Evolutionary conservation across 2,797 vertebrate genomes (phyloP).

Genomic region (Clamator glandarius): DNA sequence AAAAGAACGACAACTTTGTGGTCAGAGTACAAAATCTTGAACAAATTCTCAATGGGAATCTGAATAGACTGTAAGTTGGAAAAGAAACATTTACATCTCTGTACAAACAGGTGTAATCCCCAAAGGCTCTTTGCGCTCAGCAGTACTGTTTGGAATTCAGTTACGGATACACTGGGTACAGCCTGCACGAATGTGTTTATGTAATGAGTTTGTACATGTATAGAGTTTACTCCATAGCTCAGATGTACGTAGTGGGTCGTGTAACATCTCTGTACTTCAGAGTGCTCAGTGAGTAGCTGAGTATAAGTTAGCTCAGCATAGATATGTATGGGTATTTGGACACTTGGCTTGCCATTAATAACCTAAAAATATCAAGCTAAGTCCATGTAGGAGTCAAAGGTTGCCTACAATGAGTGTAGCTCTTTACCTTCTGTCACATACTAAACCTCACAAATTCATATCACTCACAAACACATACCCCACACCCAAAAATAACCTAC

Average conservation of each 20-base stretch:
- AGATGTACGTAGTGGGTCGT: not conserved
- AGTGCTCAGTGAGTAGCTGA: not conserved
- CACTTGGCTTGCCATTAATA: not conserved
- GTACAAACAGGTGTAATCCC: slow-evolving; percentile 48
- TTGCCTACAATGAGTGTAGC: not conserved
- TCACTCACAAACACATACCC: fast-evolving
- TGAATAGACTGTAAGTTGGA: slow-evolving; percentile 1
- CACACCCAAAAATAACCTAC: not conserved
- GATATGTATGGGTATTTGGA: not conserved
- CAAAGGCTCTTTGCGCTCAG: not conserved
- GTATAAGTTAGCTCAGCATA: not conserved
- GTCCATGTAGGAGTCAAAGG: not conserved
- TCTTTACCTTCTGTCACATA: not conserved
- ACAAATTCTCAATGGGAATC: slow-evolving; percentile 2
- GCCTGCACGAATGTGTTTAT: not conserved
- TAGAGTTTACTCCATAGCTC: not conserved
- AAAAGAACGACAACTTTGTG: slow-evolving; percentile 43
- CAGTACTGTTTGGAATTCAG: not conserved
- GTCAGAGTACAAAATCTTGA: slow-evolving; percentile 34
- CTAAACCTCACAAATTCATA: not conserved
- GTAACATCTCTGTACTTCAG: not conserved
- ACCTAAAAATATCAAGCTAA: not conserved
- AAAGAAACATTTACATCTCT: slow-evolving; percentile 45
- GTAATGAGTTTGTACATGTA: not conserved
- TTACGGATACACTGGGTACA: not conserved